Evolutionary conservation across 2,888 invertebrate species (phyloP).

Genomic region (Amblyteles armatorius): DNA sequence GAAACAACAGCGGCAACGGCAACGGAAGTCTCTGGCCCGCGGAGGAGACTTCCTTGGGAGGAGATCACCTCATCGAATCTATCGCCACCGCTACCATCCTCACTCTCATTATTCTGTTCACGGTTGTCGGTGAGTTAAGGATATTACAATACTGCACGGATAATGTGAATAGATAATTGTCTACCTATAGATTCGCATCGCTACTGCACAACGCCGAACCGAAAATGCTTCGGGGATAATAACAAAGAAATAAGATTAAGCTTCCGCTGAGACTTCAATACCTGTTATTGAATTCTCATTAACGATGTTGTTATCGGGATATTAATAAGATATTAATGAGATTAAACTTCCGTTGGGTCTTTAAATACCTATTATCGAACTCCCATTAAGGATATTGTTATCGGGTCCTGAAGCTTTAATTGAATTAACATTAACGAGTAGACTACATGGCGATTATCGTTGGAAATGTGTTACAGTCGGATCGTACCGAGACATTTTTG

Average conservation of each 20-base stretch:
- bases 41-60: slow-evolving; percentile 55
- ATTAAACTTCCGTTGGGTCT: background rate
- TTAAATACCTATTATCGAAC: background rate
- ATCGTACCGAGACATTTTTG: too few relatives aligned
- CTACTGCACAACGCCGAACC: background rate
- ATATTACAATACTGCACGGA: background rate
- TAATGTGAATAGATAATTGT: background rate
- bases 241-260: background rate
- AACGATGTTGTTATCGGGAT: background rate
- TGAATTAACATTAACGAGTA: background rate
- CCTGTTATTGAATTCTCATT: background rate
- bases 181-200: background rate
- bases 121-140: slow-evolving; percentile 76
- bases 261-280: background rate
- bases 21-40: slow-evolving; percentile 45
- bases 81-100: slow-evolving; percentile 75
- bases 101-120: slow-evolving; percentile 76
- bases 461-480: too few relatives aligned
- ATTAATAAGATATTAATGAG: background rate
- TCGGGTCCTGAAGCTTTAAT: background rate
- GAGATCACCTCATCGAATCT: slow-evolving; percentile 72
- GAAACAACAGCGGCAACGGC: slow-evolving; percentile 41
- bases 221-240: background rate
- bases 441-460: background rate
- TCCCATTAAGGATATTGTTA: background rate